These are phyloP conservation scores for Latrodectus elegans DNA, from an alignment of 2,888 invertebrate species.

Conservation along the genomic window DNA sequence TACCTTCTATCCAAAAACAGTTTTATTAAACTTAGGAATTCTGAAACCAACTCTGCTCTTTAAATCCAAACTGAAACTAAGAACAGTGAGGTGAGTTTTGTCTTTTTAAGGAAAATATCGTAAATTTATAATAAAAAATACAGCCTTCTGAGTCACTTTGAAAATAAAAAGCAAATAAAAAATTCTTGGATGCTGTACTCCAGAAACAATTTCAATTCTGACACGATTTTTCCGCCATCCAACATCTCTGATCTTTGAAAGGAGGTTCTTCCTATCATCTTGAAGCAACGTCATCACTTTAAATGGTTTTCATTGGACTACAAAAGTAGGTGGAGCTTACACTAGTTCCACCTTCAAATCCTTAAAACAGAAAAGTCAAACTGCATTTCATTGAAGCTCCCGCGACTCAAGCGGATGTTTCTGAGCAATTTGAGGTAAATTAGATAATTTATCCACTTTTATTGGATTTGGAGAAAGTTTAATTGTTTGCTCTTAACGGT, in stretches of 20 bases:
- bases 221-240: constrained; percentile 29
- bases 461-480: constrained; percentile 33
- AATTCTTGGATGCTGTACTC: constrained; percentile 11
- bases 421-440: constrained; percentile 43
- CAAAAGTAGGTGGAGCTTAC: constrained; percentile 4
- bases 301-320: constrained; percentile 12
- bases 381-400: constrained; percentile 31
- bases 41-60: too few species aligned
- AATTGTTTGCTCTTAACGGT: constrained; percentile 27
- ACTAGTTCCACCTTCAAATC: constrained; percentile 4
- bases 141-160: neutral
- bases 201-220: constrained; percentile 40
- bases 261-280: constrained; percentile 27
- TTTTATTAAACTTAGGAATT: too few species aligned
- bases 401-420: constrained; percentile 11
- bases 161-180: neutral
- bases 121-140: neutral
- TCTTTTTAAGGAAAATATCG: neutral
- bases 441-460: constrained; percentile 28
- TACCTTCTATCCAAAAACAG: too few species aligned
- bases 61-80: neutral
- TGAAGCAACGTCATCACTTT: constrained; percentile 15
- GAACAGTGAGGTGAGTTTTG: neutral
- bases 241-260: constrained; percentile 8
- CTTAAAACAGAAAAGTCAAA: constrained; percentile 15